Evolutionary conservation across 30 jellyfish, hydroid and myxozoan species (phyloP).

Genomic region (Cassiopea andromeda): DNA sequence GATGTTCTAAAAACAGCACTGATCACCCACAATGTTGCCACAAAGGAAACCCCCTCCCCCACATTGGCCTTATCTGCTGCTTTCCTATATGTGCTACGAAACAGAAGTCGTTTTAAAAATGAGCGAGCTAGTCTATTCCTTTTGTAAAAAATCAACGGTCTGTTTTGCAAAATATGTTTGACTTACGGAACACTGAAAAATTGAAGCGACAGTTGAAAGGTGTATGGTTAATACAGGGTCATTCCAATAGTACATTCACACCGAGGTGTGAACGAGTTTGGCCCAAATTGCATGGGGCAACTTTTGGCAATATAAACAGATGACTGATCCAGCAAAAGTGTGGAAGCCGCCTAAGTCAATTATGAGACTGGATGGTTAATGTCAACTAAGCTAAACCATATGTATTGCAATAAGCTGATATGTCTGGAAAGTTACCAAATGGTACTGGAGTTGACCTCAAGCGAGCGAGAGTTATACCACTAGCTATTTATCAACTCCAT

Average conservation of each 20-base stretch:
- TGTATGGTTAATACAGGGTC: too few relatives aligned
- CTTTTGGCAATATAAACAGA: too few relatives aligned
- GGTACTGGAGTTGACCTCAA: not conserved
- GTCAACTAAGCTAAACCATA: not conserved
- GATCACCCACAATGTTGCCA: not conserved
- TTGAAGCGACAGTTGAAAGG: too few relatives aligned
- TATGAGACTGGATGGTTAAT: not conserved
- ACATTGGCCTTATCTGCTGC: not conserved
- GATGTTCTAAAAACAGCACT: not conserved
- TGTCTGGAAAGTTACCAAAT: not conserved
- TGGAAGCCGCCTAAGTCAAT: too few relatives aligned
- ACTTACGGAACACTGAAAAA: too few relatives aligned
- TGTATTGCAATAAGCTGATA: not conserved
- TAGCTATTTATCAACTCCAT: too few relatives aligned
- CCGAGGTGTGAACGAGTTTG: too few relatives aligned
- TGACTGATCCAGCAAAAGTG: too few relatives aligned
- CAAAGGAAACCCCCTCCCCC: not conserved
- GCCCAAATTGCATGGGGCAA: too few relatives aligned
- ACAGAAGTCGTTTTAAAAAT: not conserved
- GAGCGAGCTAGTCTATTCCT: not conserved
- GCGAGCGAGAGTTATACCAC: not conserved
- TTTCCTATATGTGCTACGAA: not conserved
- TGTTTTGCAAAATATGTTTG: too few relatives aligned
- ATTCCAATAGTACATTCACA: too few relatives aligned
- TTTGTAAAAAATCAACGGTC: too few relatives aligned